Evolutionary conservation across 2,797 vertebrate species (phyloP).

Genomic region (Emydoidea blandingii): DNA sequence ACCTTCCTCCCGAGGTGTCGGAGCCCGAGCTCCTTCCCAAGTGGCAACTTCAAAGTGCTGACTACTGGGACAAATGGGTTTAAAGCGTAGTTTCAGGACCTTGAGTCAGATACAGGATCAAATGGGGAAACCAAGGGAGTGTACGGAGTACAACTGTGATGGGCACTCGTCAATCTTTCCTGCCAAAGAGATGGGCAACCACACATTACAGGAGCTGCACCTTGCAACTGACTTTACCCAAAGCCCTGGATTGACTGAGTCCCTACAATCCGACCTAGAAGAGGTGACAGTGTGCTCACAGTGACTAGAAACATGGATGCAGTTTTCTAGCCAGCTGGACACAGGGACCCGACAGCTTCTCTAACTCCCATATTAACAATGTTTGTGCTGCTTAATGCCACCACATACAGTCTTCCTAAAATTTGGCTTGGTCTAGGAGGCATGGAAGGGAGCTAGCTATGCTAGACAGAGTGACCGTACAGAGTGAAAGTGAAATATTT

Average conservation of each 20-base stretch:
- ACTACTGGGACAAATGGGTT: background rate
- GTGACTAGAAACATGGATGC: background rate
- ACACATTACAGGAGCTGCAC: background rate
- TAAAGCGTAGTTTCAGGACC: background rate
- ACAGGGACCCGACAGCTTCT: background rate
- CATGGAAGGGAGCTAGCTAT: background rate
- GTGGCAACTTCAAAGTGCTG: background rate
- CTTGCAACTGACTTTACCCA: background rate
- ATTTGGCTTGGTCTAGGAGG: background rate
- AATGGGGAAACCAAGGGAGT: background rate
- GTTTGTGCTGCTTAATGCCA: too few species aligned
- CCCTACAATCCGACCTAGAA: background rate
- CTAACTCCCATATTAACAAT: too few species aligned
- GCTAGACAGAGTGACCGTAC: background rate
- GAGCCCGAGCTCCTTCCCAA: background rate
- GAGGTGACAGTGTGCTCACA: background rate
- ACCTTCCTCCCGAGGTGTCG: background rate
- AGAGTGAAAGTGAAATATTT: background rate
- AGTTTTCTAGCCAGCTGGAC: background rate
- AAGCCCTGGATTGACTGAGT: background rate
- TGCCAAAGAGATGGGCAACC: background rate
- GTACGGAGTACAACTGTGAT: background rate
- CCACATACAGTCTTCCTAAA: too few species aligned
- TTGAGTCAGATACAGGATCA: background rate
- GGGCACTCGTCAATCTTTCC: background rate